These are phyloP conservation scores for Phragmatobia fuliginosa DNA, from an alignment of 2,888 invertebrate species.

Conservation along the genomic window DNA sequence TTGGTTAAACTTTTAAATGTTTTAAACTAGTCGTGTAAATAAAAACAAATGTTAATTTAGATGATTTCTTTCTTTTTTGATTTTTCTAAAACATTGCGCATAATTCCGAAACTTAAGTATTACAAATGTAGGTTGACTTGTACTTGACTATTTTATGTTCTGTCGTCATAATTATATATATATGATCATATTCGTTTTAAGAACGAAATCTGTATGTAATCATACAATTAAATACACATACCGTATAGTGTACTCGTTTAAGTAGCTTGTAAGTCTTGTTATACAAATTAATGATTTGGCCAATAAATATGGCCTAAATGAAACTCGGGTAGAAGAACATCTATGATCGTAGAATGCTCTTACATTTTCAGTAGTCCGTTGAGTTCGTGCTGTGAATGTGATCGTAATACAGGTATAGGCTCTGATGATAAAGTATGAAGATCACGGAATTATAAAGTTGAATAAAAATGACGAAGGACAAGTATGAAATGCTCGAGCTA, in stretches of 20 bases:
- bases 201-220: background rate
- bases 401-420: background rate
- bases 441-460: background rate
- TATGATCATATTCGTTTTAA: background rate
- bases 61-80: background rate
- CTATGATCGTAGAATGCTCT: slow-evolving; percentile 42
- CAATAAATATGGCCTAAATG: slow-evolving; percentile 24
- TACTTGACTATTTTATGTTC: background rate
- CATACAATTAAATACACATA: background rate
- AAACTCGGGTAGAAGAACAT: slow-evolving; percentile 36
- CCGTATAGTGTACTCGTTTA: background rate
- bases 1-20: slow-evolving; percentile 16
- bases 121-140: background rate
- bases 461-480: background rate
- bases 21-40: slow-evolving; percentile 34
- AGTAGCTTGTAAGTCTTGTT: slow-evolving; percentile 7
- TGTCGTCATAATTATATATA: background rate
- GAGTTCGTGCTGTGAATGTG: slow-evolving; percentile 4
- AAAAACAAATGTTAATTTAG: slow-evolving; percentile 28
- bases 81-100: background rate
- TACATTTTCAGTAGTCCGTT: slow-evolving; percentile 13
- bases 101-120: background rate
- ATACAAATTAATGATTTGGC: slow-evolving; percentile 16
- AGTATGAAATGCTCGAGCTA: too few relatives aligned
- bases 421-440: background rate